phyloP scores from a whole-genome alignment of 2,797 vertebrate genomes.

The Lepilemur ruficaudatus region DNA sequence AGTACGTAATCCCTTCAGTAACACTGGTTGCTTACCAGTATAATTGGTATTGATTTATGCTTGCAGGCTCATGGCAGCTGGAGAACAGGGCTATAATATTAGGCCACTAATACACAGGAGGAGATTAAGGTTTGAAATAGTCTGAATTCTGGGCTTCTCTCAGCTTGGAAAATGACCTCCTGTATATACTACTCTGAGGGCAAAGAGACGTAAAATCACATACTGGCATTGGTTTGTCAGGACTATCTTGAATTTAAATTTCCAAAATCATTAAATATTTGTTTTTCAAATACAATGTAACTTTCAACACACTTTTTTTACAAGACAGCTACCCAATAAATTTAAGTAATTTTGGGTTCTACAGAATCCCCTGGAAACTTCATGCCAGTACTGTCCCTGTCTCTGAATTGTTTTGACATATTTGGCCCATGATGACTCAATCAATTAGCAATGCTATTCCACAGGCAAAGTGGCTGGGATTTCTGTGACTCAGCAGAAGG shows the following conservation, averaged over 20 bases:
- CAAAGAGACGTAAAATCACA: conserved; percentile 42
- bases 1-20: not conserved
- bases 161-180: conserved; percentile 22
- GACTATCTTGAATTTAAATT: conserved; percentile 47
- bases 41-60: not conserved
- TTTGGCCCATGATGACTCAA: conserved; percentile 47
- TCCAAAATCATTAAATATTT: conserved; percentile 56
- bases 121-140: conserved; percentile 39
- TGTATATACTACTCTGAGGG: not conserved
- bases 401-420: conserved; percentile 67
- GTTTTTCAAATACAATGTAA: conserved; percentile 40
- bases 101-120: not conserved
- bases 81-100: not conserved
- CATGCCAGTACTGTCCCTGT: conserved; percentile 2
- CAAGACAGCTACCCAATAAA: conserved; percentile 56
- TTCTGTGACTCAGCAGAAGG: conserved; percentile 57
- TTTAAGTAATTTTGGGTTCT: conserved; percentile 57
- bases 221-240: not conserved
- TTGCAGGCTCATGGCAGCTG: not conserved
- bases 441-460: conserved; percentile 45
- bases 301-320: conserved; percentile 53
- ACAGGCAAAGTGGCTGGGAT: not conserved
- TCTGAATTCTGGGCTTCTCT: conserved; percentile 19
- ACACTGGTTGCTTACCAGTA: not conserved
- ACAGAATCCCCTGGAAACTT: conserved; percentile 40